These are phyloP conservation scores for Drosophila lini DNA, from an alignment of 1,140 invertebrate genomes.

Conservation along the genomic window DNA sequence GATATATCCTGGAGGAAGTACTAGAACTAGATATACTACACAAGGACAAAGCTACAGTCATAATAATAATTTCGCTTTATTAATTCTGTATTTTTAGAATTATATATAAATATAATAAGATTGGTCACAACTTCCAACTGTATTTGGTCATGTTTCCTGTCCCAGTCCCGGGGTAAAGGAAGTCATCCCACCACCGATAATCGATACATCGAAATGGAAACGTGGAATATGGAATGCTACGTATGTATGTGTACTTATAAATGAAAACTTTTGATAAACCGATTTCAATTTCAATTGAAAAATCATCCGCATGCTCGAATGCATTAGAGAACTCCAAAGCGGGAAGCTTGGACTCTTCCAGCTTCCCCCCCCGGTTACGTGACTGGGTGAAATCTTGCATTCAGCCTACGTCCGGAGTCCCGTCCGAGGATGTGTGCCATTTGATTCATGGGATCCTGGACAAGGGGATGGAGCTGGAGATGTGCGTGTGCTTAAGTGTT, in stretches of 20 bases:
- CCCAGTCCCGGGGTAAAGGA: too few relatives aligned
- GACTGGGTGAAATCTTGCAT: conserved; percentile 58
- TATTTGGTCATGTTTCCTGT: not conserved
- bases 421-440: conserved; percentile 60
- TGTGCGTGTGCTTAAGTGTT: conserved; percentile 38
- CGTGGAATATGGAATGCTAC: conserved; percentile 4
- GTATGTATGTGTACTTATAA: conserved; percentile 5
- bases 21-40: too few relatives aligned
- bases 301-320: conserved; percentile 22
- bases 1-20: too few relatives aligned
- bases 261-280: conserved; percentile 46
- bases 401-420: conserved; percentile 35
- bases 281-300: conserved; percentile 54
- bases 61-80: too few relatives aligned
- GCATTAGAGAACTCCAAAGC: conserved; percentile 10
- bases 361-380: conserved; percentile 30
- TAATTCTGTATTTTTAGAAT: too few relatives aligned
- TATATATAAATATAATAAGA: not conserved
- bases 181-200: conserved; percentile 6
- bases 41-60: too few relatives aligned
- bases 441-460: conserved; percentile 67
- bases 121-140: too few relatives aligned
- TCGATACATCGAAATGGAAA: conserved; percentile 36
- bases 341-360: not conserved
- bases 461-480: not conserved